These are phyloP conservation scores for Pterocles burchelli DNA, from an alignment of 2,113 vertebrate genomes.

Conservation along the genomic window DNA sequence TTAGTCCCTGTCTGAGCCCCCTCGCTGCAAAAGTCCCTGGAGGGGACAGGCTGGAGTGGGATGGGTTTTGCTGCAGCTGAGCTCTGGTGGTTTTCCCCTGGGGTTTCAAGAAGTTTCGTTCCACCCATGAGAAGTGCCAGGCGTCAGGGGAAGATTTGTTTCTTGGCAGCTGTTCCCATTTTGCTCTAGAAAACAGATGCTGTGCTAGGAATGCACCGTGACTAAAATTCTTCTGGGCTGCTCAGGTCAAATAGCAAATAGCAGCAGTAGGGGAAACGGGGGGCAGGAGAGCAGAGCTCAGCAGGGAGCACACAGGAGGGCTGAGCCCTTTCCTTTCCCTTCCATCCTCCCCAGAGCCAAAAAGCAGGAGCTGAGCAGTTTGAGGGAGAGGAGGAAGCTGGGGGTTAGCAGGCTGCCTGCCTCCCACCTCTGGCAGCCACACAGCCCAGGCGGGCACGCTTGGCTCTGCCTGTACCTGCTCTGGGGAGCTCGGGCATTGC, in stretches of 20 bases:
- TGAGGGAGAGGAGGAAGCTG: not conserved
- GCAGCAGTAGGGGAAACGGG: not conserved
- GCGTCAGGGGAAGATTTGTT: not conserved
- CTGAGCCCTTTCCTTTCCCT: not conserved
- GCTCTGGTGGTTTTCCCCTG: not conserved
- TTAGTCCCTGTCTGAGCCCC: conserved; percentile 22
- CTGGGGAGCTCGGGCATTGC: not conserved
- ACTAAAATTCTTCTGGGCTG: conserved; percentile 26
- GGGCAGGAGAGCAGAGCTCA: not conserved
- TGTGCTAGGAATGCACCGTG: conserved; percentile 34
- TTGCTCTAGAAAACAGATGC: conserved; percentile 45
- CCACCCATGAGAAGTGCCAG: conserved; percentile 40
- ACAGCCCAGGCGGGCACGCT: accelerated
- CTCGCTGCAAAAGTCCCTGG: not conserved
- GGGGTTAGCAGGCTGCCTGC: not conserved
- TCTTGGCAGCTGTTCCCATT: conserved; percentile 52
- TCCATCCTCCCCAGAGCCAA: not conserved
- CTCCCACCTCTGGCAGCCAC: not conserved
- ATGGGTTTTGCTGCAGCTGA: conserved; percentile 9
- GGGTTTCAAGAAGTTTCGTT: conserved; percentile 38
- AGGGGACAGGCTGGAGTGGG: not conserved
- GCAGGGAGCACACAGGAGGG: not conserved
- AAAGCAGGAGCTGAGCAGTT: not conserved
- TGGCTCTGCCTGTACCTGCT: conserved; percentile 2
- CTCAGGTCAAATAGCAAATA: conserved; percentile 42